Evolutionary conservation across 2,797 vertebrate genomes (phyloP), one percentile per base, ranked within the genome.

Genomic region (Eleutherodactylus coqui): DNA sequence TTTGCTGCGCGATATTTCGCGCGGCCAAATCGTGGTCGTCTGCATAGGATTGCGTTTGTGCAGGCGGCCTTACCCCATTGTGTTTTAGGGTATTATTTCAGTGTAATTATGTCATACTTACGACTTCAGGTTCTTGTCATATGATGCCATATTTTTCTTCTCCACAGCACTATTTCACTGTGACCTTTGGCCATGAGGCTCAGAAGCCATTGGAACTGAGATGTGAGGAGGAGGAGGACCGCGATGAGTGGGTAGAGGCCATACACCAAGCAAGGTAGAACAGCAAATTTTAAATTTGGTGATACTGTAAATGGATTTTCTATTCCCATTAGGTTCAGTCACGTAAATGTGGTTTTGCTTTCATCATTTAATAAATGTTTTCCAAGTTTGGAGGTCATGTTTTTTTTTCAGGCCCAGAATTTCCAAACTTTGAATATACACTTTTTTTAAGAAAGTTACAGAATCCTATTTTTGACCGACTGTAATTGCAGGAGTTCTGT

Each of bases 221-320:
- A 76, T 97, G 96, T 0, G 98, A 99, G 21, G 97, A 99, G 90
- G 97, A 99, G 91, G 90, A 76, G 47, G 97, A 97, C 19, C 97
- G 98, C 69, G 96, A 97, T 19, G 97, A 98, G 91, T 99, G 98
- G 98, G 96, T 98, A 91, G 97, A 99, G 85, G 97, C 95, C 90
- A 99, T 99, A 92, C 97, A 98, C 86, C 98, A 98, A 94, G 97
- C 97, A 79, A 99, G 97, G 98, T 99, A 96, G 29, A 32, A 2
- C 11, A 21, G 36, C 34, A 55, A n/a, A 75, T 14, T 53, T 3
- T 14, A 58, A 60, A 60, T 8, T 24, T 73, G 38, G 38, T 43
- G 69, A 45, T 27, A 27, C 24, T 72, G 55, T 60, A 43, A 14
- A 72, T 24, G 8, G 36, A 38, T 70, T 51, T 77, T 77, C 11